phyloP scores from a whole-genome alignment of 2,113 vertebrate species.

The Oenanthe oenanthe region DNA sequence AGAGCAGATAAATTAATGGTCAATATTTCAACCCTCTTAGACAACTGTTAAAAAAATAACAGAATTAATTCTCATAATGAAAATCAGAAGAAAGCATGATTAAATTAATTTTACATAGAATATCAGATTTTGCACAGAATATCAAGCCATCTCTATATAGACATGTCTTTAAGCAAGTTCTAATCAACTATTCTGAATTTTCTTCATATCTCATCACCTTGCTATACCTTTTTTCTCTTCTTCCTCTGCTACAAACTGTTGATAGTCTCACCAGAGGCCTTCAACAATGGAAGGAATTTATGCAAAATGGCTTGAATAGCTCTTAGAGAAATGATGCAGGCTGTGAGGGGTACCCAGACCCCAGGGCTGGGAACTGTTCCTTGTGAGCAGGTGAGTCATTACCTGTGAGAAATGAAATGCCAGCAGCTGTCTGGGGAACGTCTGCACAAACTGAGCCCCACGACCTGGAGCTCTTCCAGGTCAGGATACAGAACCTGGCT shows the following conservation, averaged over 20 bases:
- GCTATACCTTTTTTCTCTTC: neutral
- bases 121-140: neutral
- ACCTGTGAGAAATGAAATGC: neutral
- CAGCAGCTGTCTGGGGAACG: conserved; percentile 18
- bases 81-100: neutral
- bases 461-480: neutral
- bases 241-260: neutral
- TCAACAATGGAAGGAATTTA: neutral
- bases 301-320: neutral
- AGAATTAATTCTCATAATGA: neutral
- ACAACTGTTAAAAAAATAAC: neutral
- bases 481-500: neutral
- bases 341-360: neutral
- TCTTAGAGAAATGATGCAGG: neutral
- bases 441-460: neutral
- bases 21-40: neutral
- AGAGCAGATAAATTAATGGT: neutral
- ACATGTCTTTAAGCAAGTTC: neutral
- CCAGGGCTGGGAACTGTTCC: neutral
- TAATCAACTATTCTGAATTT: neutral
- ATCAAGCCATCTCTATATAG: neutral
- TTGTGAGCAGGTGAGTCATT: neutral
- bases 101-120: neutral
- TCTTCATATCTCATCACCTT: neutral
- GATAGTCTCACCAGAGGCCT: neutral